Conservation (phyloP, 2,797 vertebrate species). For the Lithobates sylvaticus region DNA sequence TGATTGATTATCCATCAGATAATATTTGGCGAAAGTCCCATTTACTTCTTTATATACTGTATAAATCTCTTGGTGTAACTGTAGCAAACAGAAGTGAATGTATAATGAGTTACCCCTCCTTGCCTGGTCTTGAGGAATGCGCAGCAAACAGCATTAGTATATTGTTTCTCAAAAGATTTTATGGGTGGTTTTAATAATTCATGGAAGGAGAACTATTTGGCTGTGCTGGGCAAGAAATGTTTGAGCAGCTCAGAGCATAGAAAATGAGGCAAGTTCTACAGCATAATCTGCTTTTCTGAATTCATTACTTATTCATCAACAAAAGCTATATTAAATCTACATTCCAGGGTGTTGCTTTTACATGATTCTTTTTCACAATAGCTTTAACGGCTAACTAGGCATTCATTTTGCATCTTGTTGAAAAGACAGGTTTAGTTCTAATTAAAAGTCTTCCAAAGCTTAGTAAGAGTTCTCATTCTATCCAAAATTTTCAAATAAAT, state of each 20-base stretch:
- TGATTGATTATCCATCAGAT: too few relatives aligned
- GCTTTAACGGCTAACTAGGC: not conserved
- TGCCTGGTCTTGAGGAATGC: not conserved
- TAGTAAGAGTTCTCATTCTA: not conserved
- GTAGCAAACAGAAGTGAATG: not conserved
- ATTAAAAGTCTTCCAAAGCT: not conserved
- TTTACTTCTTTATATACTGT: too few relatives aligned
- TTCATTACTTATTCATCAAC: constrained; percentile 35
- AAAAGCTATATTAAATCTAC: constrained; percentile 32
- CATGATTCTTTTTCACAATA: not conserved
- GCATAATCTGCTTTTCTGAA: constrained; percentile 45
- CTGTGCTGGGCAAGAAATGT: constrained; percentile 28
- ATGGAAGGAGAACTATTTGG: constrained; percentile 30
- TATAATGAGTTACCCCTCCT: not conserved
- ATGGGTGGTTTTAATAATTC: constrained; percentile 31
- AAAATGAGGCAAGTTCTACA: constrained; percentile 19
- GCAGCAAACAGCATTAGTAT: constrained; percentile 7
- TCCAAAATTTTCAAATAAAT: not conserved
- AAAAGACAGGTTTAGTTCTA: not conserved
- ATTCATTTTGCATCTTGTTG: not conserved
- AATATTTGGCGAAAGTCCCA: too few relatives aligned
- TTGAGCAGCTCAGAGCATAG: constrained; percentile 14
- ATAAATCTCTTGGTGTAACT: not conserved
- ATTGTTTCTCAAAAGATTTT: constrained; percentile 13
- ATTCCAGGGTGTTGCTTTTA: not conserved